A percentile compares a stretch with the other conserved stretches of the same genome.
Evolutionary conservation across 2,888 invertebrate genomes (phyloP).

Genomic region (Platycnemis pennipes): DNA sequence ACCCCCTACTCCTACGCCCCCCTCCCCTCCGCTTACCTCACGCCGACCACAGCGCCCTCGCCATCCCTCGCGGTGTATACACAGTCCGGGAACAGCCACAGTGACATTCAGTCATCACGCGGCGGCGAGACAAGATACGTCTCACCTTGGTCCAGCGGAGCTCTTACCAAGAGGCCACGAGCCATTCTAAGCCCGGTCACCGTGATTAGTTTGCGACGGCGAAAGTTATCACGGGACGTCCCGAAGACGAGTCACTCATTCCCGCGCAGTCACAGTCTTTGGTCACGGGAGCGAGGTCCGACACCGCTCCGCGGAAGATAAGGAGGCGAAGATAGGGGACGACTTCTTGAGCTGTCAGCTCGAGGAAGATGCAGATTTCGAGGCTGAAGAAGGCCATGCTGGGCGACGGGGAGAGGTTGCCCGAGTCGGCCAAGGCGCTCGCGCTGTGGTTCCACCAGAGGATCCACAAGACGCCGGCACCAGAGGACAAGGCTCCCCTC

Average conservation of each 20-base stretch:
- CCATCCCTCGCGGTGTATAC: background rate
- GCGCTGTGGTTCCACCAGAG: background rate
- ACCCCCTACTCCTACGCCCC: background rate
- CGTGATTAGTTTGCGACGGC: background rate
- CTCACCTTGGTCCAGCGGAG: no score
- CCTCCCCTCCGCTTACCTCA: background rate
- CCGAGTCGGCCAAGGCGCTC: background rate
- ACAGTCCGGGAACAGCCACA: background rate
- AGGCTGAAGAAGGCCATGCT: background rate
- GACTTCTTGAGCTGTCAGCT: background rate
- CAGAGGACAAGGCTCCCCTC: conserved; percentile 15
- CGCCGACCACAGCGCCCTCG: background rate
- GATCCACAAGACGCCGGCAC: background rate
- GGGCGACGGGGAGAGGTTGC: conserved; percentile 20
- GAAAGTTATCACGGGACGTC: background rate
- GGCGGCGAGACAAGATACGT: background rate
- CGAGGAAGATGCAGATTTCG: background rate
- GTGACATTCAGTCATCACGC: background rate
- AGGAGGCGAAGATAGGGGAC: background rate
- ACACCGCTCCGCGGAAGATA: background rate
- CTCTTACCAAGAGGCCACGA: background rate
- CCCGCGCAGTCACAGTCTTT: no score
- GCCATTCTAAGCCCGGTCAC: background rate
- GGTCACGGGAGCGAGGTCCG: background rate
- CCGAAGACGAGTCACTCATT: background rate